Evolutionary conservation across 2,888 invertebrate species (phyloP).

Genomic region (Stictocephala bisonia): DNA sequence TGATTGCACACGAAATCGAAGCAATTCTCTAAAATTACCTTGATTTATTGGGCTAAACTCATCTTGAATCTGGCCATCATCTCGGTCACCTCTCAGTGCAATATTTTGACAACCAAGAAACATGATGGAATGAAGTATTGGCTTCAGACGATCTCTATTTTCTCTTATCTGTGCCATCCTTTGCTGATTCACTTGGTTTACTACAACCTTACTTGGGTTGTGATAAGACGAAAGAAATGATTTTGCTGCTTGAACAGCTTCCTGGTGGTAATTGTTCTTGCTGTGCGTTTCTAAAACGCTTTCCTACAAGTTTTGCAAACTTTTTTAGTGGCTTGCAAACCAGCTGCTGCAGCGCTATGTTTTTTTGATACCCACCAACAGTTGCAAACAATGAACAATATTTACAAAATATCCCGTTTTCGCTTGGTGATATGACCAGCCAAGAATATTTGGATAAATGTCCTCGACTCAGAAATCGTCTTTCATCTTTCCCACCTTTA

Average conservation of each 20-base stretch:
- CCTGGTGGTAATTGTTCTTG: constrained; percentile 50
- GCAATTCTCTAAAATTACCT: constrained; percentile 35
- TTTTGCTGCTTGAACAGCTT: constrained; percentile 45
- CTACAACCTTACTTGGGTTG: constrained; percentile 37
- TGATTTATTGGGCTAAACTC: not conserved
- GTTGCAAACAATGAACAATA: constrained; percentile 51
- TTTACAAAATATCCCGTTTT: too few species aligned
- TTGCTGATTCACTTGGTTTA: constrained; percentile 43
- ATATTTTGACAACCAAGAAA: constrained; percentile 59
- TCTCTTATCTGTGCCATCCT: constrained; percentile 49
- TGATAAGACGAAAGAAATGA: constrained; percentile 41
- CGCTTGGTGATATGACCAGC: too few species aligned
- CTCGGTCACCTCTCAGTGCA: constrained; percentile 56
- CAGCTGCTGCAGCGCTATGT: constrained; percentile 49
- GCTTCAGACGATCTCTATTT: constrained; percentile 51
- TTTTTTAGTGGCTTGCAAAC: constrained; percentile 52
- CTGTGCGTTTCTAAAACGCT: constrained; percentile 50
- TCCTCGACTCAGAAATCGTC: not conserved
- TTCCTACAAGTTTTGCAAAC: constrained; percentile 53
- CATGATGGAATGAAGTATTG: constrained; percentile 53
- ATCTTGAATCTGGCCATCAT: constrained; percentile 46
- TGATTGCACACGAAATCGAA: constrained; percentile 40
- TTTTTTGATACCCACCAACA: constrained; percentile 49
- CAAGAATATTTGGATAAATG: not conserved
- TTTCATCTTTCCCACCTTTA: constrained; percentile 46